Conservation (phyloP, 2,888 invertebrate species). For the Drosophila barbarae region DNA sequence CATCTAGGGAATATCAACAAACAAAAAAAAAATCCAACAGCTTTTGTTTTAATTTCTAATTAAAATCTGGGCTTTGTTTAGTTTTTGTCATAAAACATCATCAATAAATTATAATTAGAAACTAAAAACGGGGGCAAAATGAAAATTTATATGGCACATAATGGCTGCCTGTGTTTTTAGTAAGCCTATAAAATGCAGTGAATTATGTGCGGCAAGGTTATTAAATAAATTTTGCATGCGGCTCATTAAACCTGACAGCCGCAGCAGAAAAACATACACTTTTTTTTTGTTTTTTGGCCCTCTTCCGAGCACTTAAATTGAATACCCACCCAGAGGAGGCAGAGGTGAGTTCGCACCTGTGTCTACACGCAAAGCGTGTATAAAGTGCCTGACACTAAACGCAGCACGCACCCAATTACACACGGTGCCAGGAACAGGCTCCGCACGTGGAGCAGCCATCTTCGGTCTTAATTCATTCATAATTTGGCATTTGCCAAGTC, state of each 20-base stretch:
- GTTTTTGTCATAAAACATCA: conserved; percentile 10
- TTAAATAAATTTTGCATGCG: conserved; percentile 70
- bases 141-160: conserved; percentile 23
- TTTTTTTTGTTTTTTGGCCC: conserved; percentile 9
- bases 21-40: background rate
- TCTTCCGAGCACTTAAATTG: conserved; percentile 40
- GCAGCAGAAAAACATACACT: conserved; percentile 7
- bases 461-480: conserved; percentile 57
- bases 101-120: conserved; percentile 31
- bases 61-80: background rate
- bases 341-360: conserved; percentile 31
- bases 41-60: background rate
- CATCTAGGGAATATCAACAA: conserved; percentile 1
- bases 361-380: conserved; percentile 15
- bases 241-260: conserved; percentile 58
- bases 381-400: conserved; percentile 32
- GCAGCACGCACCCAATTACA: conserved; percentile 31
- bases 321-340: conserved; percentile 33
- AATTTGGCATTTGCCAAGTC: conserved; percentile 47
- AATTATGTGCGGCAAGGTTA: conserved; percentile 53
- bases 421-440: conserved; percentile 34
- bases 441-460: conserved; percentile 37
- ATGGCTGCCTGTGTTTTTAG: conserved; percentile 44
- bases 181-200: conserved; percentile 45
- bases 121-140: conserved; percentile 19